Evolutionary conservation across 2,113 vertebrate genomes (phyloP).

Genomic region (Oryzias woworae): DNA sequence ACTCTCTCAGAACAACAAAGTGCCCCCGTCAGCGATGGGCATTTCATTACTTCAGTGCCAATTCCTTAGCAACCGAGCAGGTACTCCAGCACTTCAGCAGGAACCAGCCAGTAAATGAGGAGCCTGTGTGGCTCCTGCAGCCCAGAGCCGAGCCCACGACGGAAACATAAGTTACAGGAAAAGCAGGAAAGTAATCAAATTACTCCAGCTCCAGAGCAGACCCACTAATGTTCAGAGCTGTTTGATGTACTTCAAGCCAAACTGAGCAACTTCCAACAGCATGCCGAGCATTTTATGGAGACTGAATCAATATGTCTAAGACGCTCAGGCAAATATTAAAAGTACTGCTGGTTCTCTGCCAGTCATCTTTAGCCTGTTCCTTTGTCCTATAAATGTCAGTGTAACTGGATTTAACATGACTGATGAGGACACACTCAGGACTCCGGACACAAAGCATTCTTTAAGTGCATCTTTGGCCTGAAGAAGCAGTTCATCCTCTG

Average conservation of each 20-base stretch:
- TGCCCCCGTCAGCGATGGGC: slow-evolving; percentile 60
- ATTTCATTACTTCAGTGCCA: slow-evolving; percentile 74
- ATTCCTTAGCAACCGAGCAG: slow-evolving; percentile 65
- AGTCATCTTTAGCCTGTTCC: slow-evolving; percentile 44
- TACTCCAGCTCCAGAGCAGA: background rate
- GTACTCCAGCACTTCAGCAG: slow-evolving; percentile 41
- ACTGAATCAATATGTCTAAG: slow-evolving; percentile 54
- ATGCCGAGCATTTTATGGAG: slow-evolving; percentile 27
- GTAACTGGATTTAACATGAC: slow-evolving; percentile 73
- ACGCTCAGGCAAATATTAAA: slow-evolving; percentile 36
- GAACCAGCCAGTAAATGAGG: slow-evolving; percentile 50
- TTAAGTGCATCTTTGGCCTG: slow-evolving; percentile 36
- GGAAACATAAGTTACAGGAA: background rate
- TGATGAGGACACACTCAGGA: slow-evolving; percentile 55
- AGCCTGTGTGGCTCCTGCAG: background rate
- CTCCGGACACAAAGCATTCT: slow-evolving; percentile 30
- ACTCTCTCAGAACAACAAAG: slow-evolving; percentile 64
- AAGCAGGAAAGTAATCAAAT: background rate
- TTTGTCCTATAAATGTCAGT: slow-evolving; percentile 64
- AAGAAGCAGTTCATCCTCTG: slow-evolving; percentile 4
- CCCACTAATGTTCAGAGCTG: slow-evolving; percentile 1
- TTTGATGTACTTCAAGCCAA: slow-evolving; percentile 3
- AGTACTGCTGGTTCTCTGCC: slow-evolving; percentile 55
- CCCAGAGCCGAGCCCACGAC: background rate
- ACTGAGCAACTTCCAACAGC: slow-evolving; percentile 26